Base-by-base conservation (phyloP, 2,113 vertebrate genomes). In the Sardina pilchardus region DNA sequence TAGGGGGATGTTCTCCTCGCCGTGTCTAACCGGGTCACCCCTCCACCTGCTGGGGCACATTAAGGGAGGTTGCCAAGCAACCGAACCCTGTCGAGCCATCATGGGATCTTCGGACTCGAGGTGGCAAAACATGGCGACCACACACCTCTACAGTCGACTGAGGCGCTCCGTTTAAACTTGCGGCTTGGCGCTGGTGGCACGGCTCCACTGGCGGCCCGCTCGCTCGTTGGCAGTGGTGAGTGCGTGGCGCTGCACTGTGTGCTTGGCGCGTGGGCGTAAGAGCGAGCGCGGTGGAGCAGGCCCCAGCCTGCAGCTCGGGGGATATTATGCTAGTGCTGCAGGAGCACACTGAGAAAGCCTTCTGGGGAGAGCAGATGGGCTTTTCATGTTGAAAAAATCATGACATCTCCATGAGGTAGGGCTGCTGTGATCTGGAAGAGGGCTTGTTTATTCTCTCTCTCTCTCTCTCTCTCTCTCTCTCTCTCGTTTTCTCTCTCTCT, bases 331-430 rank as follows among this genome's bases (percentile, higher is more conserved):
- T 93, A 86, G 90, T 91, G 90, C 91, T 91, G 88, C 86, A 90
- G 87, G 90, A 83, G 90, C 90, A 88, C 90, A 89, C 75, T 86
- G 92, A 90, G 88, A 91, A 84, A 82, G 87, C 92, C 93, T 91
- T 90, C 89, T 92, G 92, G 92, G 94, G 93, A 16, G 84, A 90
- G 85, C 92, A 91, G 92, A 94, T 93, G 94, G 93, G 88, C 91
- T 94, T 95, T 95, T 95, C 91, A 89, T 94, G 94, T 93, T 86
- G 89, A 92, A 93, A 92, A 92, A 92, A 91, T 91, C 87, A 89
- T 90, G 90, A 92, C 90, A 91, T 89, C 88, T 88, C 89, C 39
- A 91, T 88, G 89, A 92, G 90, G 87, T 88, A 90, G 75, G 86
- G 83, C 90, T 89, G 83, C 90, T 90, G 90, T 90, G 91, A 90